Conservation (phyloP, 2,888 invertebrate species). For the Himalopsyche japonica region DNA sequence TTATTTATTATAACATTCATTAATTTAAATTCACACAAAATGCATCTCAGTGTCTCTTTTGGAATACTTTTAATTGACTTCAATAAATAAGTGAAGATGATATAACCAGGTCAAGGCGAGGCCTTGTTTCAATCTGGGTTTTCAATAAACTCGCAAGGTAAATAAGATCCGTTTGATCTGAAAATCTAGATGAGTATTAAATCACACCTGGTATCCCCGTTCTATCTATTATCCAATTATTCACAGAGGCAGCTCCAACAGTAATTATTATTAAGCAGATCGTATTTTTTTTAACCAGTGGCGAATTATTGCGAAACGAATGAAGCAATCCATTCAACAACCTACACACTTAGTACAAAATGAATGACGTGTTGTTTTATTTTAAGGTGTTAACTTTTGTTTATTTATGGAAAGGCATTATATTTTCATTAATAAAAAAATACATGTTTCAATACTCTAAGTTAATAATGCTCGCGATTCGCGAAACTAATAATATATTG, state of each 20-base stretch:
- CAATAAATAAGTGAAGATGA: not conserved
- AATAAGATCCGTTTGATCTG: not conserved
- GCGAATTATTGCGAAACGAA: not conserved
- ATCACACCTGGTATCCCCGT: not conserved
- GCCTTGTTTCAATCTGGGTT: not conserved
- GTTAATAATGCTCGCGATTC: no score
- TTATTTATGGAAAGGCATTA: no score
- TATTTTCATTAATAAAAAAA: no score
- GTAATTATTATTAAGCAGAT: not conserved
- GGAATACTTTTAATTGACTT: not conserved
- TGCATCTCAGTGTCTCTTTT: not conserved
- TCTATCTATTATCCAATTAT: not conserved
- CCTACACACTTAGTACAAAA: no score
- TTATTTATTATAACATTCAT: not conserved
- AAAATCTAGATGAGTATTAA: not conserved
- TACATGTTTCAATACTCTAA: no score
- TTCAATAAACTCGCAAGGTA: not conserved
- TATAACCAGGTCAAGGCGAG: not conserved
- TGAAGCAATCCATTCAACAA: no score
- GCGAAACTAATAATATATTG: no score
- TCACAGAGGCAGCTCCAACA: not conserved
- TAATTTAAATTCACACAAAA: not conserved
- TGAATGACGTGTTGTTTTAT: no score
- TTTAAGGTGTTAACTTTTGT: no score
- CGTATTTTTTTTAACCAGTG: not conserved